These are phyloP conservation scores for Axea sp. DNA, from an alignment of 2,888 invertebrate genomes.

Conservation along the genomic window DNA sequence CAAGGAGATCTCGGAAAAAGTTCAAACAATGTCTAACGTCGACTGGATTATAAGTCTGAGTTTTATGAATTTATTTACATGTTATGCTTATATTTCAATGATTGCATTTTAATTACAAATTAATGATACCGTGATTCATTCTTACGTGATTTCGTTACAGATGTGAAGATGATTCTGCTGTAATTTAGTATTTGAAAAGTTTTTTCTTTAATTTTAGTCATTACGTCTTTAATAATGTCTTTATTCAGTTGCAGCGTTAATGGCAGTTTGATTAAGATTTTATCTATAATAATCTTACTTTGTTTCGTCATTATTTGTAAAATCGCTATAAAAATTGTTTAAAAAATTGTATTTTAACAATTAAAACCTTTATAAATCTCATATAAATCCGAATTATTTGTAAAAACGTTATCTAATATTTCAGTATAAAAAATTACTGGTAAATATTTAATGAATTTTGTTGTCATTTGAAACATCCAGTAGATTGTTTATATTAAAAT, in stretches of 20 bases:
- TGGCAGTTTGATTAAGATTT: conserved; percentile 4
- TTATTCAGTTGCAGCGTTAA: conserved; percentile 3
- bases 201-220: conserved; percentile 1
- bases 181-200: conserved; percentile 12
- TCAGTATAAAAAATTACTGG: too few relatives aligned
- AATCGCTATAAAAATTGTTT: too few relatives aligned
- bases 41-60: conserved; percentile 29
- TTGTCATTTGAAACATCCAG: too few relatives aligned
- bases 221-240: too few relatives aligned
- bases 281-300: not conserved
- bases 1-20: conserved; percentile 61
- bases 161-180: conserved; percentile 33
- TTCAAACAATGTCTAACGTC: conserved; percentile 36
- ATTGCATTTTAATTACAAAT: conserved; percentile 45
- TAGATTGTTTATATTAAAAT: too few relatives aligned
- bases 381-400: too few relatives aligned
- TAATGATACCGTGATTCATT: conserved; percentile 26
- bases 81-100: conserved; percentile 30
- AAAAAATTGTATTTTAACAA: too few relatives aligned
- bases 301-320: too few relatives aligned
- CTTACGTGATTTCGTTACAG: conserved; percentile 1
- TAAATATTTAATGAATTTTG: too few relatives aligned
- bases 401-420: too few relatives aligned
- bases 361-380: too few relatives aligned
- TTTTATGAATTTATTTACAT: conserved; percentile 50